Base-by-base conservation (phyloP, 2,113 vertebrate genomes). In the Gymnocephalus cernua region DNA sequence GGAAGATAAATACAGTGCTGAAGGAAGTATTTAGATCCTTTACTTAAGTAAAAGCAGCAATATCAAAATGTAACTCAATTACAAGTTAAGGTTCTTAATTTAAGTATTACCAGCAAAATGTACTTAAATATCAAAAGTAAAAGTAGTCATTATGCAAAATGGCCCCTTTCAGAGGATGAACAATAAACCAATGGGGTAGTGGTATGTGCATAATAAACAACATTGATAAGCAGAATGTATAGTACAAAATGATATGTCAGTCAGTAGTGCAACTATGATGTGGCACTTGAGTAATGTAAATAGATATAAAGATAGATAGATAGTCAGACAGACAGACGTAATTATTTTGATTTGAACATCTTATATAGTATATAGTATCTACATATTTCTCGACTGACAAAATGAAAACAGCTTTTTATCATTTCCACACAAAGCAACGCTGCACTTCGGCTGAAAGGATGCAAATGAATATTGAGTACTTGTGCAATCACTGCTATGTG, bases 381-480 rank as follows among this genome's bases (percentile, higher is more conserved):
- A 78, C 15, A 79, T 66, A 64, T 73, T 75, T 29, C 27, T 51
- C 41, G 29, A 13, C n/a, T 38, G 53, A 72, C 62, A 41, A 80
- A 65, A 61, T 77, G 61, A 78, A 85, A 83, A 79, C 47, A 84
- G 57, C 41, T 63, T 80, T 68, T 86, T 47, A 63, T 69, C 21
- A 69, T 64, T 77, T 73, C 51, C 54, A 48, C 72, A 70, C 32
- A 75, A 76, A 83, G 54, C 67, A 50, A 48, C 14, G 29, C 67
- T 64, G 35, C 63, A 82, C 71, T 75, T 68, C 62, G 81, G 70
- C 77, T 79, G 63, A 84, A 88, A 82, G 64, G 63, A 80, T 84
- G 69, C 61, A 81, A 79, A 90, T 82, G 67, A 92, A 89, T 57
- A 88, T 75, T 35, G 77, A 82, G 57, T 21, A 68, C 44, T 85